These are phyloP conservation scores for Eupithecia tripunctaria DNA, from an alignment of 2,888 invertebrate genomes.

Conservation along the genomic window DNA sequence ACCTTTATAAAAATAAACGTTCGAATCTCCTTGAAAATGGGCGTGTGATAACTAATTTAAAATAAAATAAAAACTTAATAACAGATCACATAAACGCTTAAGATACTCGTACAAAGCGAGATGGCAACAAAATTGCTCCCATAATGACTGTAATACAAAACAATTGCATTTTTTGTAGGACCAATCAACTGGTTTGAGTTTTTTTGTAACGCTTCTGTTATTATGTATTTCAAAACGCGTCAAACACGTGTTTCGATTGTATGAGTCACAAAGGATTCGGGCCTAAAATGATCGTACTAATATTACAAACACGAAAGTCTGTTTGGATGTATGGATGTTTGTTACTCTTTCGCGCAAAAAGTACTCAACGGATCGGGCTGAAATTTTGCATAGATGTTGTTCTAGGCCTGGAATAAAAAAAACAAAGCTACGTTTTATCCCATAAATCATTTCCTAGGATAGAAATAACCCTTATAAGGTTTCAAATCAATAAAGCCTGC, in stretches of 20 bases:
- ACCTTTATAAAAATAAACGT: slow-evolving; percentile 29
- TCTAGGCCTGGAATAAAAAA: no score
- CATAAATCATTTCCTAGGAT: no score
- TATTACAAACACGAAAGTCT: no score
- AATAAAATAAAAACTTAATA: slow-evolving; percentile 29
- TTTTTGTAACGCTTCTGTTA: slow-evolving; percentile 11
- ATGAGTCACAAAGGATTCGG: slow-evolving; percentile 16
- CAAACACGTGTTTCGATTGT: slow-evolving; percentile 11
- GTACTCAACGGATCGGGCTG: no score
- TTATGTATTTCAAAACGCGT: slow-evolving; percentile 20
- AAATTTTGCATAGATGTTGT: no score
- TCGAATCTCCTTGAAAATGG: slow-evolving; percentile 22
- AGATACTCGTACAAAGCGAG: slow-evolving; percentile 37
- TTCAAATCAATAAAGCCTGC: no score
- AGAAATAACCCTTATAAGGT: no score
- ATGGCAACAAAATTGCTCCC: slow-evolving; percentile 36
- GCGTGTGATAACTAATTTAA: slow-evolving; percentile 19
- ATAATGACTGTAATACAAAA: slow-evolving; percentile 40
- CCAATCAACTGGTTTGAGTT: slow-evolving; percentile 15
- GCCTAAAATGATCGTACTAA: not conserved
- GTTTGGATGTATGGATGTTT: no score
- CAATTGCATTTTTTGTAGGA: slow-evolving; percentile 35
- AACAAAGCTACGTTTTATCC: no score
- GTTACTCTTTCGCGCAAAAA: no score
- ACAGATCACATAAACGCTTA: slow-evolving; percentile 33